Evolutionary conservation across 2,888 invertebrate genomes (phyloP).

Genomic region (Himalopsyche tibetana): DNA sequence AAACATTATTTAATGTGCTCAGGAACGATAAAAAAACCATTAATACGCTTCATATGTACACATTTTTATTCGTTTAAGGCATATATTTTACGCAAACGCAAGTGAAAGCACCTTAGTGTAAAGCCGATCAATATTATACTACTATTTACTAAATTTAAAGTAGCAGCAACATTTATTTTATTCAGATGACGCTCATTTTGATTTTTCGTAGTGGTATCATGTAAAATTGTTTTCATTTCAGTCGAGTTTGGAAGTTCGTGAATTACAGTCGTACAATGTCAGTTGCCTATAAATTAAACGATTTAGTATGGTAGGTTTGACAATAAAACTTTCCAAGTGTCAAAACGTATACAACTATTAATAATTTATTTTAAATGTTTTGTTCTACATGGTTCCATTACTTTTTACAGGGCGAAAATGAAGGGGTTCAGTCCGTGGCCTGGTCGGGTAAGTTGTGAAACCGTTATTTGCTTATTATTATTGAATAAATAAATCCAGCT

Average conservation of each 20-base stretch:
- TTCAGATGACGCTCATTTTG: constrained; percentile 53
- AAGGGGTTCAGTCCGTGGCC: constrained; percentile 98
- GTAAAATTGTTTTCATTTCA: constrained; percentile 67
- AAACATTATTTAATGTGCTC: too few relatives aligned
- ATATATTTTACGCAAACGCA: too few relatives aligned
- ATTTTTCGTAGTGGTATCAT: constrained; percentile 52
- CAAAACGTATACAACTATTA: not conserved
- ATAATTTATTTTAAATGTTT: constrained; percentile 11
- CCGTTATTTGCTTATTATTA: constrained; percentile 66
- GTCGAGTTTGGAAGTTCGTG: constrained; percentile 74
- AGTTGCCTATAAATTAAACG: constrained; percentile 71
- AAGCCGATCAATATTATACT: not conserved
- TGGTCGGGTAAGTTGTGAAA: constrained; percentile 88
- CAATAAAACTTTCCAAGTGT: constrained; percentile 45
- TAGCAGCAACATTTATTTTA: not conserved
- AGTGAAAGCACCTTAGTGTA: not conserved
- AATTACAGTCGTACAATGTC: constrained; percentile 63
- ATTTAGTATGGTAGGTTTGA: constrained; percentile 75
- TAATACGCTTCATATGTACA: too few relatives aligned
- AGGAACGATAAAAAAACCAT: too few relatives aligned
- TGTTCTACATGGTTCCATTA: constrained; percentile 63
- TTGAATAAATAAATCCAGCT: not conserved
- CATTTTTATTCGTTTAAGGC: too few relatives aligned
- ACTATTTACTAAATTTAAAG: not conserved
- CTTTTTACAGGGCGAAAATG: constrained; percentile 94